phyloP scores from a whole-genome alignment of 2,888 invertebrate genomes.

The Agrochola macilenta region DNA sequence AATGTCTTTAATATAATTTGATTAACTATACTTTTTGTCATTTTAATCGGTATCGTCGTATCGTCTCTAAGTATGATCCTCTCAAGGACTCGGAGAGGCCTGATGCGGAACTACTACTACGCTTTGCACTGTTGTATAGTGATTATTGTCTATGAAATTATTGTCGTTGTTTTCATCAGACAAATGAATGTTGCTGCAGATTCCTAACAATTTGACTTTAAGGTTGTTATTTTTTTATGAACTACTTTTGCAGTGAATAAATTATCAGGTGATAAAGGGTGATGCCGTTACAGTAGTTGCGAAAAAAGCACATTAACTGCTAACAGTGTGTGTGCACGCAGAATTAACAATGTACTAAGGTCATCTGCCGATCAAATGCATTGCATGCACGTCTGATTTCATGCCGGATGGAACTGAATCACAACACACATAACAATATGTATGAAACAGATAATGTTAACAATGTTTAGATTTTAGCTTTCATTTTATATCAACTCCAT shows the following conservation, averaged over 20 bases:
- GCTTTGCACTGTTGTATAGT: background rate
- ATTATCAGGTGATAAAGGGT: slow-evolving; percentile 2
- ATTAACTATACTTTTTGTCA: background rate
- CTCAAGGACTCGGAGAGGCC: slow-evolving; percentile 15
- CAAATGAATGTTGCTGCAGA: background rate
- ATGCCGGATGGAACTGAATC: slow-evolving; percentile 59
- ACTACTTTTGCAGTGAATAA: background rate
- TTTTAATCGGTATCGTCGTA: slow-evolving; percentile 9
- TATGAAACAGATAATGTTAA: slow-evolving; percentile 36
- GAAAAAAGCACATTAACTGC: slow-evolving; percentile 42
- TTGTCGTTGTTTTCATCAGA: background rate
- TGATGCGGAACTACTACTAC: background rate
- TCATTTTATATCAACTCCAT: slow-evolving; percentile 17
- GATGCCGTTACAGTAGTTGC: slow-evolving; percentile 27
- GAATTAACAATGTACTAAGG: slow-evolving; percentile 53
- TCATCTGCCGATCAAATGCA: slow-evolving; percentile 52
- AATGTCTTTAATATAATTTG: slow-evolving; percentile 5
- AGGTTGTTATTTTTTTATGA: background rate
- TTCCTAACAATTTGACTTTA: background rate
- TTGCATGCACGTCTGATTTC: slow-evolving; percentile 60
- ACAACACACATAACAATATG: slow-evolving; percentile 26
- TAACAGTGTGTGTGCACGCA: slow-evolving; percentile 45
- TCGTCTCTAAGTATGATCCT: slow-evolving; percentile 2
- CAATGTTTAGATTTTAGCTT: slow-evolving; percentile 25
- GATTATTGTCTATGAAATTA: slow-evolving; percentile 10